Percentiles rank a stretch among this genome's conserved stretches.
Conservation (phyloP, 2,113 vertebrate species). For the Deroptyus accipitrinus region DNA sequence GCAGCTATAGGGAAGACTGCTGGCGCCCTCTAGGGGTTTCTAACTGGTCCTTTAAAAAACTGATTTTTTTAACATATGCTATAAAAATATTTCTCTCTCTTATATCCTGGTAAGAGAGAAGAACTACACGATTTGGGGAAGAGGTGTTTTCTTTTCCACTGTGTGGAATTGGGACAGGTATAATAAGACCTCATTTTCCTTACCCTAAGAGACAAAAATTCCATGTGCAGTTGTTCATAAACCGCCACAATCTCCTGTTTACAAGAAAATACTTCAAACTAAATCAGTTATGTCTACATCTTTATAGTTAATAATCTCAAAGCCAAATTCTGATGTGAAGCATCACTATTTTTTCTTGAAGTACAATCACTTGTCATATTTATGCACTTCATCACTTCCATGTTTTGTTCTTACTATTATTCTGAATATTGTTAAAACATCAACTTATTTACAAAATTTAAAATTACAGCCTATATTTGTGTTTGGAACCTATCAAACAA, state of each 20-base stretch:
- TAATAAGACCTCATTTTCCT: neutral
- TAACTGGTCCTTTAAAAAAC: no score
- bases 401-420: neutral
- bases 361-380: neutral
- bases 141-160: neutral
- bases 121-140: neutral
- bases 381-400: neutral
- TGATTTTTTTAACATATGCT: rapidly evolving
- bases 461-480: neutral
- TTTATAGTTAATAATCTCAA: neutral
- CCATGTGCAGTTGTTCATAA: neutral
- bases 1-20: neutral
- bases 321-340: neutral
- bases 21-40: slow-evolving; percentile 66
- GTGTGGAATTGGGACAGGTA: neutral
- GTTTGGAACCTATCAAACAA: neutral
- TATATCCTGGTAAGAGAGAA: neutral
- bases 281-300: neutral
- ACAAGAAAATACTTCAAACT: neutral
- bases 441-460: neutral
- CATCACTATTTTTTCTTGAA: neutral
- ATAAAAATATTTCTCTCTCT: neutral
- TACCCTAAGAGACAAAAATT: neutral
- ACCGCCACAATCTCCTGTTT: neutral
- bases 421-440: neutral